Percentiles rank a stretch among this genome's conserved stretches.
phyloP scores from a whole-genome alignment of 2,113 vertebrate species.

The Nannobrachium achirus region DNA sequence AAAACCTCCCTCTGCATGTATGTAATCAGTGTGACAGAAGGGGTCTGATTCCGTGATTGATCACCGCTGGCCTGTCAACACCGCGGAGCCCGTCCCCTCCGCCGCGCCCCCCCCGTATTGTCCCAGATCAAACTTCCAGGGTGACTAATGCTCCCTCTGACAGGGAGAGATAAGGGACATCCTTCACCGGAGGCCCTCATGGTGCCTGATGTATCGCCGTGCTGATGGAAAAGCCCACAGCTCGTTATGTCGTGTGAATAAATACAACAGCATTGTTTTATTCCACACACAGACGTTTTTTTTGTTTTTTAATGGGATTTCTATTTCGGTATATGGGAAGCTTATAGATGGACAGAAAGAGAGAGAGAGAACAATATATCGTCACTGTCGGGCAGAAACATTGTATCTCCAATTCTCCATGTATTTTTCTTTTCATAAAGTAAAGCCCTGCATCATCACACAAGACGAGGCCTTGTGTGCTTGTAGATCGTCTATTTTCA shows the following conservation, averaged over 20 bases:
- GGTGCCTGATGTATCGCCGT: slow-evolving; percentile 94
- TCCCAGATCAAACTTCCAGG: slow-evolving; percentile 85
- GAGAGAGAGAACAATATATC: too few species aligned
- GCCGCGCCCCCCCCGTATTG: background rate
- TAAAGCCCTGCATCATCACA: too few species aligned
- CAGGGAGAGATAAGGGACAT: slow-evolving; percentile 94
- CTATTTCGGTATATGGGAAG: background rate
- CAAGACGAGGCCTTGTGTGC: too few species aligned
- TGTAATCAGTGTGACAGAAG: slow-evolving; percentile 86
- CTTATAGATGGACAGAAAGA: background rate
- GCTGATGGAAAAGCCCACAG: slow-evolving; percentile 89
- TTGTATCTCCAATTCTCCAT: too few species aligned
- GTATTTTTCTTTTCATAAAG: too few species aligned
- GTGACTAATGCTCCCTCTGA: slow-evolving; percentile 93
- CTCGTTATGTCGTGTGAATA: slow-evolving; percentile 88
- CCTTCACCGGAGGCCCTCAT: slow-evolving; percentile 88
- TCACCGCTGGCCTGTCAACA: slow-evolving; percentile 94
- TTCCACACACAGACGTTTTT: slow-evolving; percentile 63
- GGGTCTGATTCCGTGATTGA: slow-evolving; percentile 91
- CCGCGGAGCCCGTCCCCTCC: slow-evolving; percentile 72
- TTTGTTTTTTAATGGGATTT: background rate
- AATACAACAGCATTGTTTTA: slow-evolving; percentile 80
- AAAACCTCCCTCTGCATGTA: slow-evolving; percentile 40
- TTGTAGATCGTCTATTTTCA: too few species aligned
- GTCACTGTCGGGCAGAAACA: too few species aligned